Base-by-base conservation (phyloP, 1,140 invertebrate species). In the Asobara japonica region DNA sequence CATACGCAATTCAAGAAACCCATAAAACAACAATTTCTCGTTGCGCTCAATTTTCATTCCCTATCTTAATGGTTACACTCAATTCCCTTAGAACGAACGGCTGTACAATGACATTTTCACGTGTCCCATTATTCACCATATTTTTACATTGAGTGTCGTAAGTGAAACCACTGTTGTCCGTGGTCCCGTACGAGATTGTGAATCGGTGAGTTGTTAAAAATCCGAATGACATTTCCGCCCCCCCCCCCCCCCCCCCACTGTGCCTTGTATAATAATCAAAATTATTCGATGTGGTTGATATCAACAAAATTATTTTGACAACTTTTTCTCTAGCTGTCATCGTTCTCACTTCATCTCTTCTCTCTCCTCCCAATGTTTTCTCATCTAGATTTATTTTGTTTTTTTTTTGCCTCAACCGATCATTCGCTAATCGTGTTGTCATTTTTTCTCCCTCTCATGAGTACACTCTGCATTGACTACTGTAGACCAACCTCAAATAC, bases 1-100 rank as follows among this genome's bases (percentile, higher is more conserved):
- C 67, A 70, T 75, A 72, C 61, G 71, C 64, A 62, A 31, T 51
- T 36, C 22, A 56, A 25, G 6, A 56, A 2, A 56, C 29, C 22
- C 20, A 30, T 72, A 72, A 66, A 75, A 18, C 31, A 36, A 60
- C 62, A 70, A 67, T 70, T 73, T 73, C 70, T 67, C 65, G 61
- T 25, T 45, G 60, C 66, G 27, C 30, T 22, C 38, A 69, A 33
- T 51, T 33, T 31, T 48, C 61, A 62, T 20, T 25, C 22, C 64
- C 38, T 18, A 10, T 5, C 11, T 56, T 56, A 16, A 45, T 45
- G 41, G 10, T 45, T 13, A 16, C 0, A 45, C 13, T 13, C 29
- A 48, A 33, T 30, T 13, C 22, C 48, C 22, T n/a, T 51, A 38
- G 45, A 48, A 30, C 16, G 13, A 33, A 22, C 41, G 74, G 70